Evolutionary conservation across 2,888 invertebrate genomes (phyloP), one percentile per base, ranked within the genome.

Genomic region (Mythimna lalbum): DNA sequence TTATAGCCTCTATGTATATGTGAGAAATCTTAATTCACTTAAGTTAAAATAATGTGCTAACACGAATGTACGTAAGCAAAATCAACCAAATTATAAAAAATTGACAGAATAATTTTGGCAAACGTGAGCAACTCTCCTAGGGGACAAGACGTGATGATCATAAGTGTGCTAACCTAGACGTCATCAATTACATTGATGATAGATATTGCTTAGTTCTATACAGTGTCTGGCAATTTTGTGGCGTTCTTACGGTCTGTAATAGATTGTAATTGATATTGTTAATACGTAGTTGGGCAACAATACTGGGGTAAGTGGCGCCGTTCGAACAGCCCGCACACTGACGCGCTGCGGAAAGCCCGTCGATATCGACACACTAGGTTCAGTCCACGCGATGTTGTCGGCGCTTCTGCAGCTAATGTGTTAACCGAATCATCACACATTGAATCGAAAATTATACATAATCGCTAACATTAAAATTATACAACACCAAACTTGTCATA

Each of bases 401-500:
- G 23, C 47, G 17, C 59, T 62, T n/a, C 78, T 65, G 79, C 62
- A 82, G 66, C 43, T 63, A 61, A 67, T 50, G 50, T 82, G 62
- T 68, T 80, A 88, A 87, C 86, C 90, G 89, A 91, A 86, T 75
- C 76, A 76, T 78, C 69, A 76, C 83, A 85, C 73, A 81, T 78
- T 69, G 66, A 79, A 88, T 80, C 72, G 85, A 82, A 86, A 87
- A 88, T 86, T 82, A 89, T 88, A 90, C 86, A 88, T 85, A 88
- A 86, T 81, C 86, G 69, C 84, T 87, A 88, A 87, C 77, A 88
- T 89, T 81, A 85, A 90, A 92, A 92, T 91, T 88, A 91, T 90
- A 92, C 90, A 93, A 92, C 90, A 91, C 88, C 85, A 84, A 88
- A 86, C 83, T 86, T 82, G 81, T 77, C 82, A 85, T 76, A 79